phyloP scores from a whole-genome alignment of 2,888 invertebrate species.

The Heliconius aoede region DNA sequence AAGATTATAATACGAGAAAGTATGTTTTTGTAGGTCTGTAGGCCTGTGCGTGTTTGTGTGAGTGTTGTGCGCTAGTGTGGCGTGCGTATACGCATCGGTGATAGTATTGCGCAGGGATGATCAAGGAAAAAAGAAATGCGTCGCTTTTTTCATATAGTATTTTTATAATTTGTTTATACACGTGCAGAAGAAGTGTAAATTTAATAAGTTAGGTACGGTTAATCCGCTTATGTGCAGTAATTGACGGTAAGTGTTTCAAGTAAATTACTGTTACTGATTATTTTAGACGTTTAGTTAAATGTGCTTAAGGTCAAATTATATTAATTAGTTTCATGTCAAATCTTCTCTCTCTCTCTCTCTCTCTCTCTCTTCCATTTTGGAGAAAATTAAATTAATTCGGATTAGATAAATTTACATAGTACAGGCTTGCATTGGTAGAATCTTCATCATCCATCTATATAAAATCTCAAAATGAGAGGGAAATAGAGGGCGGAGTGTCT shows the following conservation, averaged over 20 bases:
- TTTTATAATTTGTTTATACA: not conserved
- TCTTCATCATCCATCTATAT: too few relatives aligned
- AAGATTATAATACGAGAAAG: slow-evolving; percentile 59
- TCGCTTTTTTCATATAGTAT: slow-evolving; percentile 52
- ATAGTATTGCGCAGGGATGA: slow-evolving; percentile 69
- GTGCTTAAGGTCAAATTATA: not conserved
- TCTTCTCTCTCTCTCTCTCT: too few relatives aligned
- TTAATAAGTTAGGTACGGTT: not conserved
- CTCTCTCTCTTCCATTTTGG: too few relatives aligned
- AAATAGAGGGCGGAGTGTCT: not conserved
- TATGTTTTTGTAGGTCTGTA: slow-evolving; percentile 79
- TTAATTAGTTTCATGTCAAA: not conserved
- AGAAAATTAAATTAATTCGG: not conserved
- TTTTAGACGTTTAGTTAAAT: not conserved
- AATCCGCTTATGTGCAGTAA: slow-evolving; percentile 2
- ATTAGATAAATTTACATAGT: too few relatives aligned
- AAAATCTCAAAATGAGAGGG: too few relatives aligned
- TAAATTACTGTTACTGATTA: not conserved
- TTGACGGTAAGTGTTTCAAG: not conserved
- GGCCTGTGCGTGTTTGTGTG: slow-evolving; percentile 70
- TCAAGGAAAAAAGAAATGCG: slow-evolving; percentile 77
- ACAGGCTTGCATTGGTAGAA: too few relatives aligned
- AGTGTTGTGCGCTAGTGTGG: slow-evolving; percentile 55
- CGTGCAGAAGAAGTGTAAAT: not conserved
- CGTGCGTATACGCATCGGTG: slow-evolving; percentile 79